phyloP scores from a whole-genome alignment of 2,888 invertebrate species.

The Argyresthia goedartella region DNA sequence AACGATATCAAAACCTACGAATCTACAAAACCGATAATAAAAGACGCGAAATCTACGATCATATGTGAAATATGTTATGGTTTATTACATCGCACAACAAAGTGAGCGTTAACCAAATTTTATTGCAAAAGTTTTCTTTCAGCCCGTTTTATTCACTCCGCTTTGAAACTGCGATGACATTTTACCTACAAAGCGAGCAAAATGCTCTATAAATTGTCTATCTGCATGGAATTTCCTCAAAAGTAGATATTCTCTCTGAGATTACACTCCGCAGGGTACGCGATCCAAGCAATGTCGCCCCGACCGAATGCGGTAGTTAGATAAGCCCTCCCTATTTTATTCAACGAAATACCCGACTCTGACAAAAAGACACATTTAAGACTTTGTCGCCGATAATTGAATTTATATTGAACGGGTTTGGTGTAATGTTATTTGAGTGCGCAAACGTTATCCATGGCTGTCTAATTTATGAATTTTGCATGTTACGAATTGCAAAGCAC shows the following conservation, averaged over 20 bases:
- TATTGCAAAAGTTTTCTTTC: no score
- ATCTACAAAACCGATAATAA: no score
- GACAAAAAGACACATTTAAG: slow-evolving; percentile 34
- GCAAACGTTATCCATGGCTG: no score
- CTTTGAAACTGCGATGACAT: no score
- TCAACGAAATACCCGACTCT: slow-evolving; percentile 25
- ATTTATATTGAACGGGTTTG: slow-evolving; percentile 31
- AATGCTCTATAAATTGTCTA: not conserved
- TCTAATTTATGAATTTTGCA: no score
- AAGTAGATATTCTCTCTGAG: not conserved
- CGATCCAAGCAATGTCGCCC: not conserved
- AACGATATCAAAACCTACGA: no score
- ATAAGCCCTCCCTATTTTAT: slow-evolving; percentile 28
- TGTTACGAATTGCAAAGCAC: no score
- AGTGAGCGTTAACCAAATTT: not conserved
- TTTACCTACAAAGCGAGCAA: no score
- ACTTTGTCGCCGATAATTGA: slow-evolving; percentile 45
- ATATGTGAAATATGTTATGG: no score
- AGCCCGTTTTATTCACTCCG: no score
- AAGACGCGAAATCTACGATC: no score
- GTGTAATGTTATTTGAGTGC: not conserved
- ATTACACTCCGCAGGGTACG: not conserved
- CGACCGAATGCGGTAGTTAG: slow-evolving; percentile 25
- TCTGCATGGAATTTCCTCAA: not conserved
- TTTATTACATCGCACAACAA: no score